Conservation (phyloP, 2,888 invertebrate species). For the Spialia ferax region DNA sequence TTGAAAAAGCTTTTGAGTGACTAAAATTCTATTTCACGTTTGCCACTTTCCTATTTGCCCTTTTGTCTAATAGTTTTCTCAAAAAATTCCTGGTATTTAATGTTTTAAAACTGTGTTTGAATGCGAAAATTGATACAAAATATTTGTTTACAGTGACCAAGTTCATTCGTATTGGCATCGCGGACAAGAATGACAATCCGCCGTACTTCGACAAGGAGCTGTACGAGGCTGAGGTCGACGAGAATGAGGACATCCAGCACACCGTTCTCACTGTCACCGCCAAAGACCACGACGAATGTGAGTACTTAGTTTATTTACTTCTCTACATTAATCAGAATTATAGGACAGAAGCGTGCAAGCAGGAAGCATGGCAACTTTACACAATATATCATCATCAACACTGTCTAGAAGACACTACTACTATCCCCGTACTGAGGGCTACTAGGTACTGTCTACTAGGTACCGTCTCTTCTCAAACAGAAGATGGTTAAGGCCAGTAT, state of each 20-base stretch:
- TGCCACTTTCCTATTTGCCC: too few relatives aligned
- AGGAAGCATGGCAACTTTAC: not conserved
- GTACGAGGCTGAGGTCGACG: conserved; percentile 98
- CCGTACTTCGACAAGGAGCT: conserved; percentile 99
- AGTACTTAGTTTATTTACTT: conserved; percentile 80
- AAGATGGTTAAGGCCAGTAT: too few relatives aligned
- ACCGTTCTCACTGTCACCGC: conserved; percentile 99
- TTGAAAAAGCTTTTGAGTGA: not conserved
- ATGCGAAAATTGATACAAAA: too few relatives aligned
- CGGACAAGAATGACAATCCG: conserved; percentile 99
- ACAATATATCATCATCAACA: not conserved
- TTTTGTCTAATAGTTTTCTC: too few relatives aligned
- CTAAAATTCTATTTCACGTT: too few relatives aligned
- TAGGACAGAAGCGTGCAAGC: not conserved
- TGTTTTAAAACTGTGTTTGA: too few relatives aligned
- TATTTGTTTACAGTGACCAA: conserved; percentile 95
- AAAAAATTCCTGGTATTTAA: too few relatives aligned
- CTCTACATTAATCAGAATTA: not conserved
- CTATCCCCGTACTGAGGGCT: too few relatives aligned
- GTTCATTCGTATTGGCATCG: conserved; percentile 99
- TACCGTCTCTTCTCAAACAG: too few relatives aligned
- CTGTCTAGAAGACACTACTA: too few relatives aligned
- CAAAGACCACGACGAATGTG: conserved; percentile 99
- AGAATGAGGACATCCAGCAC: conserved; percentile 98
- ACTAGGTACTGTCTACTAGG: too few relatives aligned